These are phyloP conservation scores for Allobates femoralis DNA, from an alignment of 2,797 vertebrate genomes.

Conservation along the genomic window DNA sequence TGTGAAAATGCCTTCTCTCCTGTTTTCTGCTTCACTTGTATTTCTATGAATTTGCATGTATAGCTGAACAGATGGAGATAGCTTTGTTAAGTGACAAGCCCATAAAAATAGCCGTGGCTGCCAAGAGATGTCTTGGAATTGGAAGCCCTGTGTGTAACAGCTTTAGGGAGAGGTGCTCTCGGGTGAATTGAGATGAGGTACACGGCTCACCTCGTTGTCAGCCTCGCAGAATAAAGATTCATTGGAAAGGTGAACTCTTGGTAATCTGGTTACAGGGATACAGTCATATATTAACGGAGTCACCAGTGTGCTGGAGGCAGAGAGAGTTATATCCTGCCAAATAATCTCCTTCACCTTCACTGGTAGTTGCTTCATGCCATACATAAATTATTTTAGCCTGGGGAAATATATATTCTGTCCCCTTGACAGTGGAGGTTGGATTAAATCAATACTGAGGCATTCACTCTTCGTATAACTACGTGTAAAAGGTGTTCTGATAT, in stretches of 20 bases:
- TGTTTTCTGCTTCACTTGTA: conserved; percentile 32
- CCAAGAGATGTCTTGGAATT: conserved; percentile 43
- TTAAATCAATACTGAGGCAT: conserved; percentile 57
- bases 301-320: conserved; percentile 36
- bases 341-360: conserved; percentile 59
- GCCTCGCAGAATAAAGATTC: conserved; percentile 52
- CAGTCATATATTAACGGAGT: conserved; percentile 54
- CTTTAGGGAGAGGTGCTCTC: conserved; percentile 36
- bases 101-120: conserved; percentile 52
- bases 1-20: conserved; percentile 1
- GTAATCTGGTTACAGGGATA: conserved; percentile 54
- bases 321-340: conserved; percentile 53
- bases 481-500: conserved; percentile 36
- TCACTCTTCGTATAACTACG: conserved; percentile 31
- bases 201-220: conserved; percentile 24
- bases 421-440: conserved; percentile 54
- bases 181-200: conserved; percentile 24
- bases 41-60: conserved; percentile 42
- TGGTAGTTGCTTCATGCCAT: conserved; percentile 47
- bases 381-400: conserved; percentile 59
- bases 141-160: conserved; percentile 32
- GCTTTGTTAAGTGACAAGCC: conserved; percentile 53
- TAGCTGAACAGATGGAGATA: conserved; percentile 53
- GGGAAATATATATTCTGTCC: conserved; percentile 58
- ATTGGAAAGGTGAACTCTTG: conserved; percentile 53